Conservation (phyloP, 2,113 vertebrate genomes). For the Gopherus evgoodei region DNA sequence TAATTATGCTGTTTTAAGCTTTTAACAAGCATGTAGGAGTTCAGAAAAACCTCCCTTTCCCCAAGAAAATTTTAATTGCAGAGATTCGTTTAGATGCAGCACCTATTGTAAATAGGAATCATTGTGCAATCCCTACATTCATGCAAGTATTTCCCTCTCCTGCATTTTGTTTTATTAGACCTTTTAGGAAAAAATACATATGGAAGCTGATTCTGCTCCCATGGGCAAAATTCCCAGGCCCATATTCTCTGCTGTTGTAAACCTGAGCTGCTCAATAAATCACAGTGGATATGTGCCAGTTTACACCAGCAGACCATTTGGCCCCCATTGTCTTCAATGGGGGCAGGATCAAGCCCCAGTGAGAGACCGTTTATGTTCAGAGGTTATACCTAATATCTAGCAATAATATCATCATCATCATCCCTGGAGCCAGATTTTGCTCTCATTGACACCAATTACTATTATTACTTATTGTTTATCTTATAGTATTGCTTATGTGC, state of each 20-base stretch:
- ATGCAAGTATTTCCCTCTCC: not conserved
- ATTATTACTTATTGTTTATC: slow-evolving; percentile 23
- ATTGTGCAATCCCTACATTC: slow-evolving; percentile 9
- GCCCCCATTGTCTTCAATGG: not conserved
- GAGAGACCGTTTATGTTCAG: slow-evolving; percentile 7
- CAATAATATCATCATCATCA: slow-evolving; percentile 26
- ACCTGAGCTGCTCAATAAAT: not conserved
- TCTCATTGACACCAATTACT: slow-evolving; percentile 16
- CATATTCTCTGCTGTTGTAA: not conserved
- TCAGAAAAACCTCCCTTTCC: slow-evolving; percentile 64
- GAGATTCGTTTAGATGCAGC: slow-evolving; percentile 58
- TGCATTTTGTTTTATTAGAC: slow-evolving; percentile 41
- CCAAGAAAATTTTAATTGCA: slow-evolving; percentile 62
- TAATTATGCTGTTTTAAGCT: slow-evolving; percentile 31
- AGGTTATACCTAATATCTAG: slow-evolving; percentile 1
- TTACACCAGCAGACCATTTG: not conserved
- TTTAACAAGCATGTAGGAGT: slow-evolving; percentile 71
- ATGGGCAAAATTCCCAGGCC: not conserved
- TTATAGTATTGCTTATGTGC: not conserved
- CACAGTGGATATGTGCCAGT: not conserved
- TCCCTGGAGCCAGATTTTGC: not conserved
- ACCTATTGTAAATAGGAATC: slow-evolving; percentile 37
- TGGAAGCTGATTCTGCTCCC: not conserved
- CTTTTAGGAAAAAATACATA: not conserved
- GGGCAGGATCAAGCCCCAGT: not conserved